Percentiles rank a stretch among this genome's conserved stretches.
Conservation (phyloP, 2,797 vertebrate species). For the Odontamblyopus lacepedii region DNA sequence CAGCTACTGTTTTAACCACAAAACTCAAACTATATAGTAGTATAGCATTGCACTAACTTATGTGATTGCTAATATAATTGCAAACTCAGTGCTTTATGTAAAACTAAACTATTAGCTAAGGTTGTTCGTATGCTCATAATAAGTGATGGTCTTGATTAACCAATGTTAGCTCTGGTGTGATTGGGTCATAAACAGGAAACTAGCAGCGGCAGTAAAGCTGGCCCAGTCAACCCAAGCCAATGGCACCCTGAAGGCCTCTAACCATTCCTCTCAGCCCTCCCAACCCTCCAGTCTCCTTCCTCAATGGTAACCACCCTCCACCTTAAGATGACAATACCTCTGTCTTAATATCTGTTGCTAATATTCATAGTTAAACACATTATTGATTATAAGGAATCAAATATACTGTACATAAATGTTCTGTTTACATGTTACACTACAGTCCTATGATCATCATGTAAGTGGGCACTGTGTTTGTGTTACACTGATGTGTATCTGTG, state of each 20-base stretch:
- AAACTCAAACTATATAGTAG: slow-evolving; percentile 37
- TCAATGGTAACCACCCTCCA: slow-evolving; percentile 88
- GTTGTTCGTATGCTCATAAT: slow-evolving; percentile 19
- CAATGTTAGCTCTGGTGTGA: slow-evolving; percentile 76
- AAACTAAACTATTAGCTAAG: slow-evolving; percentile 5
- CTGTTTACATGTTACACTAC: slow-evolving; percentile 25
- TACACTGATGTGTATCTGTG: slow-evolving; percentile 34
- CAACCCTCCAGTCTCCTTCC: slow-evolving; percentile 89
- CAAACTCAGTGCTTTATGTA: slow-evolving; percentile 22
- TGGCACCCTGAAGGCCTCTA: slow-evolving; percentile 93
- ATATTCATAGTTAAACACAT: neutral
- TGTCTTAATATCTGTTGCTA: slow-evolving; percentile 30
- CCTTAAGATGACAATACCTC: slow-evolving; percentile 34
- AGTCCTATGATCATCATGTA: slow-evolving; percentile 49
- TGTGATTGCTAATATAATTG: slow-evolving; percentile 31
- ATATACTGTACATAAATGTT: slow-evolving; percentile 15
- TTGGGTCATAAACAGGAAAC: slow-evolving; percentile 90
- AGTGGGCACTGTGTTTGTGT: slow-evolving; percentile 50
- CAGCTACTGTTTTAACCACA: slow-evolving; percentile 26
- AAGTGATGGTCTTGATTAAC: slow-evolving; percentile 49
- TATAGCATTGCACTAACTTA: slow-evolving; percentile 35
- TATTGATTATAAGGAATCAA: slow-evolving; percentile 7
- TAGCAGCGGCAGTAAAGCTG: slow-evolving; percentile 96
- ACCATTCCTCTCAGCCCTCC: slow-evolving; percentile 86
- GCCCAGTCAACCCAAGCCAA: slow-evolving; percentile 94